These are phyloP conservation scores for Pipistrellus pipistrellus DNA, from an alignment of 2,797 vertebrate species.

Conservation along the genomic window DNA sequence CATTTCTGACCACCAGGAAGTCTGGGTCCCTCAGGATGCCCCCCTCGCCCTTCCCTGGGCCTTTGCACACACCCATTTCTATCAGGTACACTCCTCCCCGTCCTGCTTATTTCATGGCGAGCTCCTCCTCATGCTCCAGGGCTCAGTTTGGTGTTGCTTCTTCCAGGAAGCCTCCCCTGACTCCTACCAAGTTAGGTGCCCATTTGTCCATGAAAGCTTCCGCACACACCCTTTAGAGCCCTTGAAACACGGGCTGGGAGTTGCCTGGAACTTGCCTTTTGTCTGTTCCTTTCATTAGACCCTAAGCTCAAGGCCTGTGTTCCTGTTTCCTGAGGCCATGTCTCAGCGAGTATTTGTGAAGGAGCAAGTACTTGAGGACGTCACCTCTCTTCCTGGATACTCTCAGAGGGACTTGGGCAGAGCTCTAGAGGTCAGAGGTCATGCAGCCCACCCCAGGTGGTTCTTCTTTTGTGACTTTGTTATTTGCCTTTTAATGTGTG, in stretches of 20 bases:
- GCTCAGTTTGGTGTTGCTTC: neutral
- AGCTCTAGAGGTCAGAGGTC: neutral
- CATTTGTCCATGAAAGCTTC: neutral
- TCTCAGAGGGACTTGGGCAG: neutral
- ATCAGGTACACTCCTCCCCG: neutral
- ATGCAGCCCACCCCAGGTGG: rapidly evolving
- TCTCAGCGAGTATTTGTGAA: neutral
- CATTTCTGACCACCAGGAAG: neutral
- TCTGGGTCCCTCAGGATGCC: neutral
- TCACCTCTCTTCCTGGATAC: neutral
- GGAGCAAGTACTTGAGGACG: neutral
- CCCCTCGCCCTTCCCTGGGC: neutral
- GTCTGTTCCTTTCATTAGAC: neutral
- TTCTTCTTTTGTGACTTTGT: neutral
- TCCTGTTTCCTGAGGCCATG: neutral
- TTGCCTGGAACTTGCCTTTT: neutral
- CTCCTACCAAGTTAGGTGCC: neutral
- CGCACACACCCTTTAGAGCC: neutral
- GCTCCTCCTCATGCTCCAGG: neutral
- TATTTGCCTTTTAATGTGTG: neutral
- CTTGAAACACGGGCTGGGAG: neutral
- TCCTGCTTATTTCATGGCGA: neutral
- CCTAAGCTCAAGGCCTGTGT: neutral
- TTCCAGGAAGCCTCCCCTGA: neutral
- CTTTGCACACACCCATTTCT: neutral